phyloP scores from a whole-genome alignment of 23 tunicate species.

The Ciona savignyi region DNA sequence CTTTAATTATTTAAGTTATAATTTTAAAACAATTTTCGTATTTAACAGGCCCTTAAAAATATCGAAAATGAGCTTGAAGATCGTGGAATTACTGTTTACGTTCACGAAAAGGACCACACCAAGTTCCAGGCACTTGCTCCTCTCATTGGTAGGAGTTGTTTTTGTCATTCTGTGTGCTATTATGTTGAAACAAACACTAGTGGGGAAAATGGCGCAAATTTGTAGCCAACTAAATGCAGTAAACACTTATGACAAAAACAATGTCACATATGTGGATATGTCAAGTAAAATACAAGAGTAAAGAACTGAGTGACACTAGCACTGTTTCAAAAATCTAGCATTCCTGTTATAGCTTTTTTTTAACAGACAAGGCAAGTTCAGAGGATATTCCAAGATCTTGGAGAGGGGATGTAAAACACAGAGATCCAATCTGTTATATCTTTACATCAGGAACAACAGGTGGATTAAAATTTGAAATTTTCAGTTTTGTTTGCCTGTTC shows the following conservation, averaged over 20 bases:
- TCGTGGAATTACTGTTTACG: constrained; percentile 26
- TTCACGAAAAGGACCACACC: constrained; percentile 12
- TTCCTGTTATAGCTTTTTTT: background rate
- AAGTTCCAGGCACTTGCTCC: constrained; percentile 15
- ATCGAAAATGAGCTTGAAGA: constrained; percentile 34
- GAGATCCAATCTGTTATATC: constrained; percentile 36
- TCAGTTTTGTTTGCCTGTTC: background rate
- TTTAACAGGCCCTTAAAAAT: constrained; percentile 26
- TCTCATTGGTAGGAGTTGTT: constrained; percentile 5
- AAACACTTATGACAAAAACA: no score
- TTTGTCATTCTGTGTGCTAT: background rate
- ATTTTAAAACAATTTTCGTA: background rate
- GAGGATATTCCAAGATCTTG: constrained; percentile 28
- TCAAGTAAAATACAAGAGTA: no score
- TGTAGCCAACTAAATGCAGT: no score
- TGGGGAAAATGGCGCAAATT: no score
- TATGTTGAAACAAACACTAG: no score
- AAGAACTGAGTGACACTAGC: no score
- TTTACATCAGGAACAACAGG: constrained; percentile 96
- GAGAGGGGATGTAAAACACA: constrained; percentile 10
- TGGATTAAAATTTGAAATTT: background rate
- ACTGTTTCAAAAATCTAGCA: no score
- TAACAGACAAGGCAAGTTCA: constrained; percentile 9
- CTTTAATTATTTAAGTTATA: no score
- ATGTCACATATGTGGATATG: no score